Evolutionary conservation across 2,888 invertebrate genomes (phyloP).

Genomic region (Microctonus brassicae): DNA sequence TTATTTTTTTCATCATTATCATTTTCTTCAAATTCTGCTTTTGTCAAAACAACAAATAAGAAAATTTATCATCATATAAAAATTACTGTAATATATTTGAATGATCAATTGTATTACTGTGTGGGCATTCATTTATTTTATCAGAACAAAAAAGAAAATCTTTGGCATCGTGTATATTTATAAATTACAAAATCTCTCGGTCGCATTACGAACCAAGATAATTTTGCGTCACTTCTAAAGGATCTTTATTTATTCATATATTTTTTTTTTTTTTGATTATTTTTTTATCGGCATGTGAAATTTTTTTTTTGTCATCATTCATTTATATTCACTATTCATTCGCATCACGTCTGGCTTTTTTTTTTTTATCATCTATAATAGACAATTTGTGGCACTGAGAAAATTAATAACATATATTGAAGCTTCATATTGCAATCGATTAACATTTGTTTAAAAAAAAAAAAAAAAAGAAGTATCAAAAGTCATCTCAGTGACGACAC

Average conservation of each 20-base stretch:
- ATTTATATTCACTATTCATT: not conserved
- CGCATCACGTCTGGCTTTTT: not conserved
- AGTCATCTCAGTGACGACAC: not conserved
- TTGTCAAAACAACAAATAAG: not conserved
- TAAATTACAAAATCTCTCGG: constrained; percentile 57
- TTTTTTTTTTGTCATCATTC: not conserved
- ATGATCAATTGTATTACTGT: not conserved
- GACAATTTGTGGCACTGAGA: constrained; percentile 9
- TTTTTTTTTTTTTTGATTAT: not conserved
- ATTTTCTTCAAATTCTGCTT: not conserved
- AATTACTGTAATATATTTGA: not conserved
- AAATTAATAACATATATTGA: constrained; percentile 30
- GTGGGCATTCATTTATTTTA: constrained; percentile 30
- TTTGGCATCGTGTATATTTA: constrained; percentile 63
- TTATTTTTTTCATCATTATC: too few relatives aligned
- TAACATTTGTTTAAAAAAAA: constrained; percentile 2
- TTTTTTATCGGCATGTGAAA: not conserved
- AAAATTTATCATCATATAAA: not conserved
- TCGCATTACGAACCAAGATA: constrained; percentile 4
- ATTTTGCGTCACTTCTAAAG: not conserved
- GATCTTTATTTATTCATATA: not conserved
- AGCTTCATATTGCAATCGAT: constrained; percentile 14
- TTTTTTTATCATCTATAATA: not conserved
- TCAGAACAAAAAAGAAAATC: constrained; percentile 54
- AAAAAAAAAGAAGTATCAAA: constrained; percentile 30